Conservation (phyloP, 2,888 invertebrate genomes). For the Apeira syringaria region DNA sequence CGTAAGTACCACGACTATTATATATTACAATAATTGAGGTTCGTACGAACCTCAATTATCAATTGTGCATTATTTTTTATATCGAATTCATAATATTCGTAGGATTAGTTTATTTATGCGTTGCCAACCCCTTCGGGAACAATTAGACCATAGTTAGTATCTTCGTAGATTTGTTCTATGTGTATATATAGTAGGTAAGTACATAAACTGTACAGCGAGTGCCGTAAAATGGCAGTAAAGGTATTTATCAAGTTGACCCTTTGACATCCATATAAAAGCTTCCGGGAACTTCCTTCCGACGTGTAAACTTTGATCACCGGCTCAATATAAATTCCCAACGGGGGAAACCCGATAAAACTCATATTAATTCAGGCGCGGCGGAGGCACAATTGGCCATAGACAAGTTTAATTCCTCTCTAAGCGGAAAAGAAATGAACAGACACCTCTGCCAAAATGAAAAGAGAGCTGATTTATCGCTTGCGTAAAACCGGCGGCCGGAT, state of each 20-base stretch:
- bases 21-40: too few relatives aligned
- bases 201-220: too few relatives aligned
- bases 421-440: conserved; percentile 75
- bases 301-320: conserved; percentile 17
- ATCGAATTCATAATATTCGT: too few relatives aligned
- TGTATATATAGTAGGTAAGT: too few relatives aligned
- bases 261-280: conserved; percentile 1
- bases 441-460: conserved; percentile 75
- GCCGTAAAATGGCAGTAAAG: too few relatives aligned
- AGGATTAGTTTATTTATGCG: too few relatives aligned
- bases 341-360: conserved; percentile 27
- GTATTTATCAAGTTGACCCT: background rate
- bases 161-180: too few relatives aligned
- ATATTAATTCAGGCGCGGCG: conserved; percentile 51
- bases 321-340: conserved; percentile 17
- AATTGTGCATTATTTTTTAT: too few relatives aligned
- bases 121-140: too few relatives aligned
- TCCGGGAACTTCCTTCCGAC: conserved; percentile 3
- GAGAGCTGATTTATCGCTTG: conserved; percentile 75
- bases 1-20: too few relatives aligned
- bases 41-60: too few relatives aligned
- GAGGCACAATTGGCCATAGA: conserved; percentile 66
- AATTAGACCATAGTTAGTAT: too few relatives aligned
- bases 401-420: conserved; percentile 68
- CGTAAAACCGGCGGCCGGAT: conserved; percentile 68